Percentiles rank a stretch among this genome's conserved stretches.
Evolutionary conservation across 2,113 vertebrate species (phyloP).

Genomic region (Vanacampus margaritifer): DNA sequence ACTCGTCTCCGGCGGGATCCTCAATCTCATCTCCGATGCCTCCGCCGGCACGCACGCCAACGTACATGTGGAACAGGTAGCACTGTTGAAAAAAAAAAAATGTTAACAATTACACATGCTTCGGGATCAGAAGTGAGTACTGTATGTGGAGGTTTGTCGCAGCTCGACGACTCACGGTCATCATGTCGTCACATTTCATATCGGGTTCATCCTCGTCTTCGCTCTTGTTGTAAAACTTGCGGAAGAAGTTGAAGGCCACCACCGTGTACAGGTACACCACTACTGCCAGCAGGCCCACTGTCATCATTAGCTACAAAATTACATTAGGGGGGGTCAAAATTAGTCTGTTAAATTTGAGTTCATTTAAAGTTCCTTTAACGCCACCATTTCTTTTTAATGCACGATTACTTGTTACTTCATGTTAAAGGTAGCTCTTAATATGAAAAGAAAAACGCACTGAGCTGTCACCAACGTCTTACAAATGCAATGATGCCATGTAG

Average conservation of each 20-base stretch:
- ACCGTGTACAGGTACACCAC: constrained; percentile 92
- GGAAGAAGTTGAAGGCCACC: constrained; percentile 93
- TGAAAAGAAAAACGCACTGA: too few species aligned
- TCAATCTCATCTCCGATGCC: constrained; percentile 93
- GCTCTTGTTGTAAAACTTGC: constrained; percentile 95
- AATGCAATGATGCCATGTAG: too few species aligned
- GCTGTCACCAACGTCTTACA: too few species aligned
- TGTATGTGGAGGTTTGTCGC: background rate
- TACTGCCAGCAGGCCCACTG: constrained; percentile 85
- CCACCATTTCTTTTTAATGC: too few species aligned
- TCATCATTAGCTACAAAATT: constrained; percentile 88
- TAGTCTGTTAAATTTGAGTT: too few species aligned
- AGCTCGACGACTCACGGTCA: constrained; percentile 77
- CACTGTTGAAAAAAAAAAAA: constrained; percentile 67
- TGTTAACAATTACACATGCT: background rate
- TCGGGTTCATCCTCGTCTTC: constrained; percentile 90
- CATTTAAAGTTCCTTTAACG: too few species aligned
- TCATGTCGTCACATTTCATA: constrained; percentile 96
- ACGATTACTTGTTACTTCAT: too few species aligned
- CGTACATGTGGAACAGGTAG: constrained; percentile 94
- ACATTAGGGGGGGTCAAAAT: too few species aligned
- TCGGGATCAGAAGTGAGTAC: background rate
- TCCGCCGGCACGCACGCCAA: constrained; percentile 88
- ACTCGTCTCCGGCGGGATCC: constrained; percentile 89
- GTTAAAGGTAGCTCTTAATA: too few species aligned